Evolutionary conservation across 2,888 invertebrate species (phyloP).

Genomic region (Gymnosoma rotundatum): DNA sequence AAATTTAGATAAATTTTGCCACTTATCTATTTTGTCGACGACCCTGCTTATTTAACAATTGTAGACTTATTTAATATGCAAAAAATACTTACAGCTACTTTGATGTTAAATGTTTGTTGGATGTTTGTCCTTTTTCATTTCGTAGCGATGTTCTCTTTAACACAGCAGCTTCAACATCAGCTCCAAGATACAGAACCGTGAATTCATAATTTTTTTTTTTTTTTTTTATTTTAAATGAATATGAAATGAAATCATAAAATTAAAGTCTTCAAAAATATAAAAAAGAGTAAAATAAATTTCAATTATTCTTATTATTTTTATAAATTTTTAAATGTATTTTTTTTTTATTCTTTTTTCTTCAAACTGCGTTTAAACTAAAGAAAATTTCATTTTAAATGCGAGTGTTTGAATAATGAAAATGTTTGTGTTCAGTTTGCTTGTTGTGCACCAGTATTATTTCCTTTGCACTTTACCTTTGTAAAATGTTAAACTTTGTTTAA

Average conservation of each 20-base stretch:
- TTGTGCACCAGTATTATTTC: not conserved
- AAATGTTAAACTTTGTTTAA: not conserved
- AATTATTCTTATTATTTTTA: not conserved
- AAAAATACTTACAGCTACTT: conserved; percentile 49
- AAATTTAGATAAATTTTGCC: no score
- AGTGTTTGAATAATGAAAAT: conserved; percentile 61
- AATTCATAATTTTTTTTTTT: conserved; percentile 32
- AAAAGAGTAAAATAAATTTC: conserved; percentile 40
- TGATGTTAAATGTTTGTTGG: conserved; percentile 34
- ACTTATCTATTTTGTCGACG: conserved; percentile 6
- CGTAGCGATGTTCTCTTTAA: not conserved
- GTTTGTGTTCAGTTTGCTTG: conserved; percentile 37
- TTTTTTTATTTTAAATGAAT: conserved; percentile 18
- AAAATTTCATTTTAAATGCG: no score
- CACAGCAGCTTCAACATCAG: not conserved
- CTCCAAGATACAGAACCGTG: not conserved
- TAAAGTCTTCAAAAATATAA: conserved; percentile 41
- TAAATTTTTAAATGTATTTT: not conserved
- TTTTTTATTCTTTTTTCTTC: not conserved
- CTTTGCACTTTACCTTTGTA: conserved; percentile 23
- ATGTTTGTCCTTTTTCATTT: conserved; percentile 18
- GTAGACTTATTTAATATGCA: conserved; percentile 21
- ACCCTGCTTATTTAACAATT: not conserved
- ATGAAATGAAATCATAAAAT: conserved; percentile 47
- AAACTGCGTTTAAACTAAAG: conserved; percentile 39